Evolutionary conservation across 2,888 invertebrate genomes (phyloP).

Genomic region (Deroplatys truncata): DNA sequence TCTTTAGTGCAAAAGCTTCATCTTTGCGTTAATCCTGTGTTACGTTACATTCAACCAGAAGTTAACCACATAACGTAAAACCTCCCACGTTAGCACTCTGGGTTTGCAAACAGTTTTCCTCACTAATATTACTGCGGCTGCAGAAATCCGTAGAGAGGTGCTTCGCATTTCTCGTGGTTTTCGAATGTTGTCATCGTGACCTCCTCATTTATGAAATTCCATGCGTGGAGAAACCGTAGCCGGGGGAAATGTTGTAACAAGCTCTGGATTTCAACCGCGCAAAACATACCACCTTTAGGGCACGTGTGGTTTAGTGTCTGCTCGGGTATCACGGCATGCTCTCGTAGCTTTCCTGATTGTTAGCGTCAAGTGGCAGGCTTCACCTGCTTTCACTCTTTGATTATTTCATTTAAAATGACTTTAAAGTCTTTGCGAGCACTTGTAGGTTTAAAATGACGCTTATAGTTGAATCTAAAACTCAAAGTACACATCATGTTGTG

Average conservation of each 20-base stretch:
- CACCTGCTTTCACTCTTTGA: too few relatives aligned
- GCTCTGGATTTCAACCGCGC: not conserved
- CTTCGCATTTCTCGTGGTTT: not conserved
- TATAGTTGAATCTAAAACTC: too few relatives aligned
- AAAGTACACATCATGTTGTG: too few relatives aligned
- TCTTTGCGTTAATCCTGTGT: too few relatives aligned
- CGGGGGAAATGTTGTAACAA: not conserved
- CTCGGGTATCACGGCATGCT: not conserved
- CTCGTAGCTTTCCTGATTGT: too few relatives aligned
- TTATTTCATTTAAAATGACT: too few relatives aligned
- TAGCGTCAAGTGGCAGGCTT: too few relatives aligned
- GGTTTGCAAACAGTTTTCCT: not conserved
- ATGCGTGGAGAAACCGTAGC: not conserved
- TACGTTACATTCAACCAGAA: not conserved
- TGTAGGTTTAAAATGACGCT: too few relatives aligned
- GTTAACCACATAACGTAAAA: not conserved
- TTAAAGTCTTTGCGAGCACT: too few relatives aligned
- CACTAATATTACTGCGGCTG: not conserved
- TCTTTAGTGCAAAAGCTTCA: too few relatives aligned
- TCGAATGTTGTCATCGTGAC: not conserved
- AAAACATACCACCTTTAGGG: not conserved
- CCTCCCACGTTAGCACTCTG: not conserved
- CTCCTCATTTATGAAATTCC: not conserved
- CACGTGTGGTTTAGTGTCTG: not conserved
- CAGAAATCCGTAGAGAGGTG: not conserved